Base-by-base conservation (phyloP, 2,888 invertebrate species). In the Machimus atricapillus region DNA sequence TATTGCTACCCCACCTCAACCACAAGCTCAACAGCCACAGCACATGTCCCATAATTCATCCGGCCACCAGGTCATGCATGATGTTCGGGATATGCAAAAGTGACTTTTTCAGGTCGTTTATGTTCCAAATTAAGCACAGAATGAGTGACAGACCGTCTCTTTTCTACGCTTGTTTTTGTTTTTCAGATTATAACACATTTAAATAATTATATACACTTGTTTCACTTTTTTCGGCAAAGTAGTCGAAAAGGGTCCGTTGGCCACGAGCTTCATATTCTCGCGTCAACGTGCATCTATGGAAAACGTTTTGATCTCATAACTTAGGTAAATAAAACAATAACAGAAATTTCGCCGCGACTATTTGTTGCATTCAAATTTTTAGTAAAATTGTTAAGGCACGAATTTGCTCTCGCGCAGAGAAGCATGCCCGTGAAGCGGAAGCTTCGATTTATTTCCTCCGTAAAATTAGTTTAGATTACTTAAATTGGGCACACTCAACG, bases 21-120 rank as follows among this genome's bases (percentile, higher is more conserved):
- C 66, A 14, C 87, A 88, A 85, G 82, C 85, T 43, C 86, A 89
- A 43, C 66, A 66, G 27, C 66, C 66, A 43, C 31, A 40, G 23
- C 85, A 85, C 31, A 23, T 85, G 46, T 12, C 85, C 74, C 85
- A 85, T 52, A 82, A 82, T 37, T 40, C 85, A 74, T 74, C 85
- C 9, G 66, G 27, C 2, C 27, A n/a, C 4, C 43, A 31, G 73
- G 27, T 34, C 27, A 40, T 85, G 27, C 34, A 74, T 14, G 85
- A 85, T 46, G 16, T 31, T 9, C 73, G 85, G 27, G 74, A 85
- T 12, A 73, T 73, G n/a, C 74, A 85, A 46, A 85, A 74, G n/a
- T 74, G 74, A 85, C 74, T 85, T 16, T 12, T 83, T 74, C 58
- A 74, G 12, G 74, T 85, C 46, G 31, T 73, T 46, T 58, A 74